phyloP scores from a whole-genome alignment of 2,888 invertebrate genomes.

The Ornithoptera priamus region DNA sequence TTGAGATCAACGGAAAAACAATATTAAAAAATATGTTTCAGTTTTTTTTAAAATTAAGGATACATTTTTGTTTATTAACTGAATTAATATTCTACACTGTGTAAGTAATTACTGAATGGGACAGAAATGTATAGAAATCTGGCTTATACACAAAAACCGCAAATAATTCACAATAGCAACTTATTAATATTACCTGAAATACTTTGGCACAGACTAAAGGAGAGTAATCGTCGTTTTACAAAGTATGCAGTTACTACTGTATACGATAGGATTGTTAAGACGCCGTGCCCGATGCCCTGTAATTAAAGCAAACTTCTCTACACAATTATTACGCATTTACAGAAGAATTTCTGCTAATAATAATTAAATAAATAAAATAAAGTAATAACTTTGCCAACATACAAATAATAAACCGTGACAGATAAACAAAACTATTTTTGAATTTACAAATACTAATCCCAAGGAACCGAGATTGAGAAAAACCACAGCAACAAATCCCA shows the following conservation, averaged over 20 bases:
- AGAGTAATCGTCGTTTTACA: conserved; percentile 49
- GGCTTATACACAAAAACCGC: no score
- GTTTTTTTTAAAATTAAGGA: no score
- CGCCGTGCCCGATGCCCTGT: conserved; percentile 49
- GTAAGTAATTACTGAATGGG: no score
- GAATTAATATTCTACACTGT: no score
- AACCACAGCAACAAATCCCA: conserved; percentile 42
- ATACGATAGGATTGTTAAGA: conserved; percentile 46
- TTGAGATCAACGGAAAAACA: no score
- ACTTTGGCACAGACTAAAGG: conserved; percentile 50
- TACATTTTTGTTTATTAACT: no score
- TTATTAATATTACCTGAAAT: conserved; percentile 46
- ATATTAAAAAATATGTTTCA: no score
- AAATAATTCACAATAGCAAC: not conserved
- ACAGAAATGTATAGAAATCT: no score
- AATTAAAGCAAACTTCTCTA: conserved; percentile 30
- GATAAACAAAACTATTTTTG: conserved; percentile 46
- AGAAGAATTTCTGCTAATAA: no score
- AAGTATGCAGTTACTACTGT: conserved; percentile 58
- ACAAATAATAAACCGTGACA: conserved; percentile 51
- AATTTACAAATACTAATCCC: conserved; percentile 46
- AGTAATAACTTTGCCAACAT: conserved; percentile 12
- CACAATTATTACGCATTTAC: conserved; percentile 4
- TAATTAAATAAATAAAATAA: conserved; percentile 23
- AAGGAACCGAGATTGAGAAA: conserved; percentile 45